Conservation (phyloP, 2,797 vertebrate genomes). For the Lacerta bilineata region DNA sequence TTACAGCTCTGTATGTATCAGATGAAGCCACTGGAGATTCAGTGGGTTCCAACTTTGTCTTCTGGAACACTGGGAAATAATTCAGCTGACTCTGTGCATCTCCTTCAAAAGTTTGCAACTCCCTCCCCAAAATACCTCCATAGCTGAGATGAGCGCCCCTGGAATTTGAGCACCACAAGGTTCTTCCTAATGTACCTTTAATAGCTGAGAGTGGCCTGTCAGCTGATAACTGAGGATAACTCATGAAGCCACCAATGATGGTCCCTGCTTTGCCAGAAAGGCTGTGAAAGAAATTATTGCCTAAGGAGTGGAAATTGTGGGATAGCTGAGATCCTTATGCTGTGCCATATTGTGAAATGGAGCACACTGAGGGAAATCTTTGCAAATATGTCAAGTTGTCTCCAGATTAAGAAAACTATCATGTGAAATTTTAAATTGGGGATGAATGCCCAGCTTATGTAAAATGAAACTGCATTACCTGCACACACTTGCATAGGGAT, state of each 20-base stretch:
- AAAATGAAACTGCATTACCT: background rate
- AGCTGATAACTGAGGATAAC: background rate
- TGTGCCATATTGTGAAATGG: too few relatives aligned
- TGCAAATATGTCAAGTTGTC: background rate
- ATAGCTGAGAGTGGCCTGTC: background rate
- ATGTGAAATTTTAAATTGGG: background rate
- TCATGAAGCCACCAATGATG: background rate
- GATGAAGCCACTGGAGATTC: background rate
- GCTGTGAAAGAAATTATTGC: background rate
- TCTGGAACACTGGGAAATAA: background rate
- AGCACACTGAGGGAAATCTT: background rate
- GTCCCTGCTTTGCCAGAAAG: background rate
- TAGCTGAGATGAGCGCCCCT: background rate
- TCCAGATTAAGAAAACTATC: background rate
- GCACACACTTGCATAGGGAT: too few relatives aligned
- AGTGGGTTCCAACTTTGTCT: background rate
- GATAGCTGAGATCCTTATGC: background rate
- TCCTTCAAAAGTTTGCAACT: background rate
- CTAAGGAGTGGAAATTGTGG: background rate
- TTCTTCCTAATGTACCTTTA: background rate
- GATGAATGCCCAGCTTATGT: background rate
- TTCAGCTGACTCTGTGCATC: background rate
- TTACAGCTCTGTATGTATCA: background rate
- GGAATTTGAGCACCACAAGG: background rate
- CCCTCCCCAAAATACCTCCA: background rate